These are phyloP conservation scores for Penelope pileata DNA, from an alignment of 2,113 vertebrate species.

Conservation along the genomic window DNA sequence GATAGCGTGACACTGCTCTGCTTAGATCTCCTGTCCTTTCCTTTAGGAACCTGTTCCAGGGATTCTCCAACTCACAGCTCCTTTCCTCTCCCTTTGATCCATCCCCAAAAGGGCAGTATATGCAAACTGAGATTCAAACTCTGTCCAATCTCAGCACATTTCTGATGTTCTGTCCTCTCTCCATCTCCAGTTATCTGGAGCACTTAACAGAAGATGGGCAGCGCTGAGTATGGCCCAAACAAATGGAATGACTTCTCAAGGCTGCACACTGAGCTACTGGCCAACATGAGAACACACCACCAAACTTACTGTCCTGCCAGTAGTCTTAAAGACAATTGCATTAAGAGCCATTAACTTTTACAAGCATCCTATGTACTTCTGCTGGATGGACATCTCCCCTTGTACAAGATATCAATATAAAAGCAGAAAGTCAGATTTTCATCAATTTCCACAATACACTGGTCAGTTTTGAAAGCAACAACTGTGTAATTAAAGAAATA, in stretches of 20 bases:
- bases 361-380: neutral
- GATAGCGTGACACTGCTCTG: neutral
- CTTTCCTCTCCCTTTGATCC: neutral
- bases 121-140: neutral
- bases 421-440: neutral
- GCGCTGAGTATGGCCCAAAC: neutral
- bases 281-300: neutral
- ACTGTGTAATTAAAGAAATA: neutral
- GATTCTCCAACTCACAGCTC: neutral
- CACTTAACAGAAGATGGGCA: neutral
- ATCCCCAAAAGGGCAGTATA: neutral
- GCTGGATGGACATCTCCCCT: neutral
- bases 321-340: neutral
- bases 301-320: neutral
- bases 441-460: neutral
- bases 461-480: neutral
- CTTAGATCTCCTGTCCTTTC: neutral
- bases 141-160: neutral
- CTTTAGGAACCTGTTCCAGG: neutral
- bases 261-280: neutral
- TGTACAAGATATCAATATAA: neutral
- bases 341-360: neutral
- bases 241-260: neutral
- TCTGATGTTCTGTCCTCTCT: neutral
- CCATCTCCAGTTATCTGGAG: neutral